phyloP scores from a whole-genome alignment of 2,113 vertebrate genomes.

The Pterocles orientalis region DNA sequence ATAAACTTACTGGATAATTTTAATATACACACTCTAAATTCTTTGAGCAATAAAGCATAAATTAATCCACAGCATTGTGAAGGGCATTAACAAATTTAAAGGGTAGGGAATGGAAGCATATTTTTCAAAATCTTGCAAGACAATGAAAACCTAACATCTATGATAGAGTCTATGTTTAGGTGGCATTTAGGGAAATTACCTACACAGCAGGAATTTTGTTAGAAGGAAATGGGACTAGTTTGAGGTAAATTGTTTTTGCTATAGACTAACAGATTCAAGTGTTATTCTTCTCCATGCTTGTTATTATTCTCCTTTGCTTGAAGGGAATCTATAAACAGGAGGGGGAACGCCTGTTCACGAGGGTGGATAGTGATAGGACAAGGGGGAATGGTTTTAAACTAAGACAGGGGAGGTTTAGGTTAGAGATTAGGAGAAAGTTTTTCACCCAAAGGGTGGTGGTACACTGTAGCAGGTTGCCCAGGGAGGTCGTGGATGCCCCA shows the following conservation, averaged over 20 bases:
- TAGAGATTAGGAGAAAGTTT: too few relatives aligned
- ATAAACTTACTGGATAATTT: neutral
- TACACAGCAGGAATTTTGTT: neutral
- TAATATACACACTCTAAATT: neutral
- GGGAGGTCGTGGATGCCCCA: too few relatives aligned
- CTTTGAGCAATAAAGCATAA: neutral
- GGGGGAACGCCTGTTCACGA: too few relatives aligned
- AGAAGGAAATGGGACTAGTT: neutral
- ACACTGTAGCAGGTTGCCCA: too few relatives aligned
- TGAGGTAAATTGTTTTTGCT: neutral
- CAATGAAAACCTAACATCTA: neutral
- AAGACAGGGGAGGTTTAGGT: too few relatives aligned
- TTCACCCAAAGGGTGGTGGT: too few relatives aligned
- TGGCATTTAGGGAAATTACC: neutral
- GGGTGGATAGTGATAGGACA: too few relatives aligned
- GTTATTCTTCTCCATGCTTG: neutral
- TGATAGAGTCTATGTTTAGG: neutral
- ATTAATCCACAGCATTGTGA: neutral
- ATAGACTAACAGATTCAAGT: neutral
- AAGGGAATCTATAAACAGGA: too few relatives aligned
- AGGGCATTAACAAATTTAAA: neutral
- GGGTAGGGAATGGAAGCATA: neutral
- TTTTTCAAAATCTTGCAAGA: neutral
- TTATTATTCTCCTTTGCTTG: too few relatives aligned
- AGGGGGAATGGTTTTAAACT: too few relatives aligned